Evolutionary conservation across 1,140 invertebrate genomes (phyloP), one percentile per base, ranked within the genome.

Genomic region (Drosophila sturtevanti): DNA sequence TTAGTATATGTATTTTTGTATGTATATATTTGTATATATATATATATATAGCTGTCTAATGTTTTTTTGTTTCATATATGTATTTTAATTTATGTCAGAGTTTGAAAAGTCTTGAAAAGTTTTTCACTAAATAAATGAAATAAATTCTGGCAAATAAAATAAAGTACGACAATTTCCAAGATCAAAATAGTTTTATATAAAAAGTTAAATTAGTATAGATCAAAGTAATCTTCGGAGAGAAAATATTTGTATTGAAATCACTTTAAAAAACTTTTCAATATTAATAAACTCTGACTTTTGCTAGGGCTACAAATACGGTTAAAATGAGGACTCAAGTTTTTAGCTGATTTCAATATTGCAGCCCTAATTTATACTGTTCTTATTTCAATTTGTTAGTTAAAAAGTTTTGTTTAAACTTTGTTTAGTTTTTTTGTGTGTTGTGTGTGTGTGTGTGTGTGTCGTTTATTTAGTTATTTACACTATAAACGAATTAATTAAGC

Each of bases 61-160:
- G 41, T 48, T 48, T 48, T 21, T 48, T 18, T 10, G 16, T 48
- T 48, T 38, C 9, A 21, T 11, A n/a, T 38, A n/a, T 38, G 1
- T n/a, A n/a, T n/a, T n/a, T n/a, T n/a, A n/a, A n/a, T 48, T 18
- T 2, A 21, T 48, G 16, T 21, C 41, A 48, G 41, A 48, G 41
- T 44, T 44, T 44, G 7, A 44, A 48, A n/a, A n/a, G n/a, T 48
- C 11, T 4, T 10, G 41, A 48, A 38, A 38, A 38, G 37, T 38
- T 38, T 38, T 48, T 16, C 54, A 67, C 34, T 22, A 48, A 67
- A 55, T 67, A 51, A 67, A 48, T 67, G 27, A 35, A 31, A 4
- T 31, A 0, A 31, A 0, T 6, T 31, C 27, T 31, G 27, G 5
- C 3, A 1, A 6, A 31, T 31, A 31, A 31, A n/a, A n/a, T n/a